Conservation (phyloP, 2,888 invertebrate species). For the Orthosia cruda region DNA sequence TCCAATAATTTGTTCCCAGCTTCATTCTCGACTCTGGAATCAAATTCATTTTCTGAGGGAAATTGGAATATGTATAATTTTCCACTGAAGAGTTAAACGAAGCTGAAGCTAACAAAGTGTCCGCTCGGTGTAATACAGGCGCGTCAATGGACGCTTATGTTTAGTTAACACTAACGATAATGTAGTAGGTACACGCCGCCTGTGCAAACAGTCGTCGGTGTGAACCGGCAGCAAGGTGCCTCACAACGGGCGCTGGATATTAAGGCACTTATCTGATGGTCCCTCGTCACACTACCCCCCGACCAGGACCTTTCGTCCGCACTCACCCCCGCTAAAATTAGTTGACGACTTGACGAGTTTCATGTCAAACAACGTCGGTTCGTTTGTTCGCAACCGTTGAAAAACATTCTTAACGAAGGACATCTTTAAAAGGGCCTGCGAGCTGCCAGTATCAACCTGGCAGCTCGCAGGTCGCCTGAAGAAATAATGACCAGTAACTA, state of each 20-base stretch:
- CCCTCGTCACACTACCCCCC: conserved; percentile 58
- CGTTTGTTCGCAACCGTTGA: too few relatives aligned
- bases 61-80: conserved; percentile 16
- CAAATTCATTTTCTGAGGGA: conserved; percentile 5
- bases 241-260: conserved; percentile 46
- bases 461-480: too few relatives aligned
- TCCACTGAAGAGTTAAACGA: background rate
- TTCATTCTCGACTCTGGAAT: background rate
- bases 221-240: conserved; percentile 51
- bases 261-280: conserved; percentile 75
- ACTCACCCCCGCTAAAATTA: conserved; percentile 57
- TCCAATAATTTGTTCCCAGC: too few relatives aligned
- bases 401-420: conserved; percentile 51
- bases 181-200: conserved; percentile 17
- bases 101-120: background rate
- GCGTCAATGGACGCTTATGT: conserved; percentile 18
- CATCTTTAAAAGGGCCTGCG: conserved; percentile 25
- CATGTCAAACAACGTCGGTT: conserved; percentile 59
- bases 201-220: conserved; percentile 37
- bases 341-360: conserved; percentile 47
- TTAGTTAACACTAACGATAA: conserved; percentile 37
- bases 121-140: background rate
- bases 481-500: conserved; percentile 37
- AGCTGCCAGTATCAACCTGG: too few relatives aligned
- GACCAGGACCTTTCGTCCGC: conserved; percentile 50